phyloP scores from a whole-genome alignment of 2,113 vertebrate genomes.

The Tetrao urogallus region DNA sequence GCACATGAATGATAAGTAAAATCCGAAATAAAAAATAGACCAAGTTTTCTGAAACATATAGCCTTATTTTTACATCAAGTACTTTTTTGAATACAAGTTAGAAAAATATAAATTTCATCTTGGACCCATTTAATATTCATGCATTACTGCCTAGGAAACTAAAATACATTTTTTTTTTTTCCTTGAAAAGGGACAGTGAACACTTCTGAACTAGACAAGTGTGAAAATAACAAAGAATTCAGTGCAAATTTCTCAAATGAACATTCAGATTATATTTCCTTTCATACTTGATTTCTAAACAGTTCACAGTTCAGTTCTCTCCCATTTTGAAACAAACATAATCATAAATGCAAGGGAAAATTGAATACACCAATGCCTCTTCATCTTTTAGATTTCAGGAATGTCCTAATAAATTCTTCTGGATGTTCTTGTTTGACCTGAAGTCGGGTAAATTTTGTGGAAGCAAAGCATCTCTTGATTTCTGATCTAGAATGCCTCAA shows the following conservation, averaged over 20 bases:
- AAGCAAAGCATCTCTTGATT: neutral
- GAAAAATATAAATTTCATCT: slow-evolving; percentile 42
- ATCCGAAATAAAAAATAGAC: neutral
- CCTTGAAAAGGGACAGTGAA: neutral
- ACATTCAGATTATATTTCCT: neutral
- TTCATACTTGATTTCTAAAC: neutral
- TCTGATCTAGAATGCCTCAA: neutral
- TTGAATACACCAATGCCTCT: neutral
- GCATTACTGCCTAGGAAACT: neutral
- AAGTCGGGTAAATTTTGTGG: neutral
- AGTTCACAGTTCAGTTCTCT: neutral
- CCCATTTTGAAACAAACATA: neutral
- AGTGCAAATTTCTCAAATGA: neutral
- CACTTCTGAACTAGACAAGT: neutral
- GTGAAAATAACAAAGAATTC: neutral
- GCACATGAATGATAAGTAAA: neutral
- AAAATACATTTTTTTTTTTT: neutral
- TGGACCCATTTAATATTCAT: neutral
- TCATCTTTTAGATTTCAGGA: neutral
- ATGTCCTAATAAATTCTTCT: neutral
- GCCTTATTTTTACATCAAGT: neutral
- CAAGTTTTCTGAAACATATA: neutral
- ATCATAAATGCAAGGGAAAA: neutral
- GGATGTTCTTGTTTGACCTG: neutral
- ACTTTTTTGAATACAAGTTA: neutral